Base-by-base conservation (phyloP, 2,797 vertebrate species). In the Enteromius trimaculatus region DNA sequence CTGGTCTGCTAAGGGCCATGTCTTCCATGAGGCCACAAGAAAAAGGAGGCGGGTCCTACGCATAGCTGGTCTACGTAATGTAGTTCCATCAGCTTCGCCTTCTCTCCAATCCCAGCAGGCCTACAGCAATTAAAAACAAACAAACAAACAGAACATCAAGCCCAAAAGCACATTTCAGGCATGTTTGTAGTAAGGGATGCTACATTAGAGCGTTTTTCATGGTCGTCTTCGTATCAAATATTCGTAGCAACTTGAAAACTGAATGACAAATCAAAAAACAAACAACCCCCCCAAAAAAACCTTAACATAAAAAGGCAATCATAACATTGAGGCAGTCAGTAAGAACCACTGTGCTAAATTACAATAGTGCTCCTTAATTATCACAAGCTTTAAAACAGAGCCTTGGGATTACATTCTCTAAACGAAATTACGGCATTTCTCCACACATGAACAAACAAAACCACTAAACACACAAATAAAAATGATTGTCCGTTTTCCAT, bases 401-500 rank as follows among this genome's bases (percentile, higher is more conserved):
- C 94, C 94, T 95, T 93, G 94, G 94, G 95, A 95, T 93, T 95
- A 96, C 95, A 96, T 95, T 96, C 94, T 94, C 95, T 96, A 96
- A 83, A 95, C 44, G 94, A 94, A 95, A 95, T 93, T 95, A 95
- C 95, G 92, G 94, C 94, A 95, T 95, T 94, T 95, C 88, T 94
- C 94, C 93, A 95, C 95, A 95, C 93, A 92, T 90, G 94, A 94
- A 95, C 95, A 95, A 87, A 95, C 94, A 95, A 93, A 91, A 93
- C 95, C 94, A 95, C 92, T 88, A 94, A 95, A 95, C 95, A 95
- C 95, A 91, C 91, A 95, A 87, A 88, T 78, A 92, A 94, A 95
- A 95, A 94, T 96, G 95, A 96, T 96, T 96, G 95, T 96, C 95
- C 95, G 92, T 95, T 95, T 93, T 93, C 91, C 94, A 94, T 95